Evolutionary conservation across 1,140 invertebrate species (phyloP), one percentile per base, ranked within the genome.

Genomic region (Drosophila kurseongensis): DNA sequence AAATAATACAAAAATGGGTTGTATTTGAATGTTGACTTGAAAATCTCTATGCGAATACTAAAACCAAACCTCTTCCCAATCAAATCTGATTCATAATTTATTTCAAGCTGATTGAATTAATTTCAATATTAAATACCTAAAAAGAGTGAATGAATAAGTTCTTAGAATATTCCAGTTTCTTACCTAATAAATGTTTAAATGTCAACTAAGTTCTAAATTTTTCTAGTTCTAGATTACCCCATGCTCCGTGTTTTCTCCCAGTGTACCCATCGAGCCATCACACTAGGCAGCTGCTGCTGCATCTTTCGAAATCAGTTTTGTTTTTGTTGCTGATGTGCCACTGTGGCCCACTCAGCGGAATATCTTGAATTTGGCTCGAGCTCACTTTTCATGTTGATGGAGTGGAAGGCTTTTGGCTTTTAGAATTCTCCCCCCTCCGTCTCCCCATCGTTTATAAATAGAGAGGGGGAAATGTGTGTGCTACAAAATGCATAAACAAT

Each of bases 401-500:
- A 88, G 83, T 86, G 71, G 72, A 61, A 65, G 81, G 68, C 79
- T 83, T 80, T 60, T 84, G 67, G 77, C 78, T 85, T 77, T 78
- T 59, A 51, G 45, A 77, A 67, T 80, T 85, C 68, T 54, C 61
- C 44, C 44, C 18, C 10, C 57, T 35, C 32, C 38, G 16, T 2
- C 40, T 35, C 2, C 32, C 9, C 29, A n/a, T 27, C 27, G 13
- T 54, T 36, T 29, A 4, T 16, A 35, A 41, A 35, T 13, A 41
- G 13, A 13, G 9, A 13, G 13, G 41, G 66, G 47, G 12, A 10
- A 12, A 18, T 59, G 60, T 73, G 77, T 80, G 76, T 42, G 61
- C 78, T 77, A 88, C 75, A 82, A 86, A 89, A 86, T 86, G 83
- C 84, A 88, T 88, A 88, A 89, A 88, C 84, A 88, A 89, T 83